phyloP scores from a whole-genome alignment of 2,797 vertebrate species.

The Typhlichthys eigenmanni region DNA sequence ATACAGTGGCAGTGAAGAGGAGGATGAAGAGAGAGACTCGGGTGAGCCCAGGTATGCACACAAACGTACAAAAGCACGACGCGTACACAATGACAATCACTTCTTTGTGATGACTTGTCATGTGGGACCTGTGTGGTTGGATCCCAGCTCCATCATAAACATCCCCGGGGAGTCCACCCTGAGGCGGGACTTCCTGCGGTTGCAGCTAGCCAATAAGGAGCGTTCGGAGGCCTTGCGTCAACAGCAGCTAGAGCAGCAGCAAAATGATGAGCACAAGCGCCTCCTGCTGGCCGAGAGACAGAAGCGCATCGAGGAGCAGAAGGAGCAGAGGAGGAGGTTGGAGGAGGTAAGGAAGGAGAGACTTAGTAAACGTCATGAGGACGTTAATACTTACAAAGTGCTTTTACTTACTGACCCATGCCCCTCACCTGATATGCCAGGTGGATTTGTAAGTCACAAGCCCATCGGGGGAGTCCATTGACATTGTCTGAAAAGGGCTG shows the following conservation, averaged over 20 bases:
- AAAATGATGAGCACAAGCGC: constrained; percentile 94
- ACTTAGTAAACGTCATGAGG: too few relatives aligned
- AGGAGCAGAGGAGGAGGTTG: constrained; percentile 88
- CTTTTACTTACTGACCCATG: too few relatives aligned
- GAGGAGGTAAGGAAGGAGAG: constrained; percentile 81
- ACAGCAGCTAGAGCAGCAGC: constrained; percentile 93
- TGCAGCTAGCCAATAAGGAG: constrained; percentile 94
- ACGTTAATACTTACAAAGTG: too few relatives aligned
- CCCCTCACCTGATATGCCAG: too few relatives aligned
- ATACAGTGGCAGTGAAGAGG: constrained; percentile 96
- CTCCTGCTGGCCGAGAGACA: constrained; percentile 91
- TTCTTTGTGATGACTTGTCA: neutral
- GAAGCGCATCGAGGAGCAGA: constrained; percentile 96
- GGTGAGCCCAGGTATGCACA: constrained; percentile 87
- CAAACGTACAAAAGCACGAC: neutral
- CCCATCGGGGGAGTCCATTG: too few relatives aligned
- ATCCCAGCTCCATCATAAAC: constrained; percentile 89
- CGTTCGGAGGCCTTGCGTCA: constrained; percentile 87
- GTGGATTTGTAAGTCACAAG: too few relatives aligned
- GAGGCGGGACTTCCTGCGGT: constrained; percentile 90
- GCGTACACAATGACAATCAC: neutral
- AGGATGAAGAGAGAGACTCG: constrained; percentile 90
- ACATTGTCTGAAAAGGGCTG: too few relatives aligned
- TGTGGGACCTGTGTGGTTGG: neutral
- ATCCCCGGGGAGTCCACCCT: constrained; percentile 91